Conservation (phyloP, 2,888 invertebrate genomes). For the Odontocolon sp. region DNA sequence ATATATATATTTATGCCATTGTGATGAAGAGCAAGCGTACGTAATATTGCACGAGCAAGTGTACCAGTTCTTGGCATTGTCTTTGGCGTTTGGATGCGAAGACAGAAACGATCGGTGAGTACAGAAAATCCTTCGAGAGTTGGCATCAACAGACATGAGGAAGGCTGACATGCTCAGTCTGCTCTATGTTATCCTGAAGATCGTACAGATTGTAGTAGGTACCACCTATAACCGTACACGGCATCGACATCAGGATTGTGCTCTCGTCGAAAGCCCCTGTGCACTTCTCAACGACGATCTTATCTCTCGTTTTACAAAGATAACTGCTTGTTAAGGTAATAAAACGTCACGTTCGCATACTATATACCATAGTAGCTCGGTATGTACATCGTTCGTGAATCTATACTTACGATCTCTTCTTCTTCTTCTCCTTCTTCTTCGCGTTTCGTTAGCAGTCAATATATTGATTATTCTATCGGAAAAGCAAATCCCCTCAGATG, state of each 20-base stretch:
- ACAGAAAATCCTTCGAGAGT: not conserved
- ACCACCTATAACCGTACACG: not conserved
- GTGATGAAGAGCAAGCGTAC: too few species aligned
- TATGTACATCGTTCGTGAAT: constrained; percentile 44
- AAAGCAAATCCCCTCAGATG: not conserved
- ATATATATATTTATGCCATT: too few species aligned
- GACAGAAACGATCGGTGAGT: not conserved
- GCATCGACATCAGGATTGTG: constrained; percentile 51
- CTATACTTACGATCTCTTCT: constrained; percentile 42
- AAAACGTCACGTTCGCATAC: constrained; percentile 57
- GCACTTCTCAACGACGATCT: constrained; percentile 58
- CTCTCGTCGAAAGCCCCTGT: constrained; percentile 49
- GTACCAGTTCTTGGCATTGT: not conserved
- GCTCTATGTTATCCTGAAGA: constrained; percentile 41
- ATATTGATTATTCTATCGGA: constrained; percentile 45
- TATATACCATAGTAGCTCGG: constrained; percentile 18
- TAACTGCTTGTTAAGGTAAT: constrained; percentile 61
- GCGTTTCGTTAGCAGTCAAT: constrained; percentile 42
- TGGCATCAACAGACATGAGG: constrained; percentile 7
- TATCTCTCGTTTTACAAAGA: constrained; percentile 59
- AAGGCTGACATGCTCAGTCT: constrained; percentile 5
- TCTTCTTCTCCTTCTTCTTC: constrained; percentile 12
- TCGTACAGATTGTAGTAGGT: constrained; percentile 46
- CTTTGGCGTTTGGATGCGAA: not conserved
- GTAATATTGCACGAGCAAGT: not conserved